Evolutionary conservation across 1,140 invertebrate genomes (phyloP).

Genomic region (Doryteuthis pealeii): DNA sequence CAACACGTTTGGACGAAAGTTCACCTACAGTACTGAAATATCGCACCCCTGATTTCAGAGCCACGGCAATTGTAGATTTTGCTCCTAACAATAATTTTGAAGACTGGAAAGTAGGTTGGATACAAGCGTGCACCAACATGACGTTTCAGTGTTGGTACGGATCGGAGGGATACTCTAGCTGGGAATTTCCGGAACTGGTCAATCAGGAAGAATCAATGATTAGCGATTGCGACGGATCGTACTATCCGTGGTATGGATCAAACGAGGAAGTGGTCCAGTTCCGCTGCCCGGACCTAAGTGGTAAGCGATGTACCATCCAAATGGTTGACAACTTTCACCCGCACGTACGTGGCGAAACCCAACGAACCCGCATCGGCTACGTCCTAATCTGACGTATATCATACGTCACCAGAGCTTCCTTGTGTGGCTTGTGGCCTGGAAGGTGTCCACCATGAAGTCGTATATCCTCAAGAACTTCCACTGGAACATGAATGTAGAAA

Average conservation of each 20-base stretch:
- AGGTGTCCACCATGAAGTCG: conserved; percentile 50
- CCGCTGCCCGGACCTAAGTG: conserved; percentile 52
- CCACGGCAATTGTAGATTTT: conserved; percentile 53
- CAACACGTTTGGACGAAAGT: neutral
- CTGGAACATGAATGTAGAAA: conserved; percentile 57
- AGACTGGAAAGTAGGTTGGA: conserved; percentile 58
- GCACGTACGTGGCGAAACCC: conserved; percentile 60
- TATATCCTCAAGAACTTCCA: conserved; percentile 55
- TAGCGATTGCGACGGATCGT: conserved; percentile 58
- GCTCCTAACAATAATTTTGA: conserved; percentile 46
- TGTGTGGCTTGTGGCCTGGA: conserved; percentile 58
- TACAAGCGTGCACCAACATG: conserved; percentile 58
- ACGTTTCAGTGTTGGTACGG: conserved; percentile 57
- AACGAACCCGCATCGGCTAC: conserved; percentile 45
- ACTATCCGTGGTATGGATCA: conserved; percentile 61
- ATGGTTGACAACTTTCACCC: conserved; percentile 62
- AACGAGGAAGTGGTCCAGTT: conserved; percentile 54
- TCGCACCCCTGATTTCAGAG: neutral
- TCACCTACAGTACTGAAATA: neutral
- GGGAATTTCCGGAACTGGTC: conserved; percentile 60
- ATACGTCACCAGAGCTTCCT: conserved; percentile 58
- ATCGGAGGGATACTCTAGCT: conserved; percentile 56
- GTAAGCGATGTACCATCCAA: conserved; percentile 50
- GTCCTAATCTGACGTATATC: conserved; percentile 54
- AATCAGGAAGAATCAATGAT: conserved; percentile 57